Conservation (phyloP, 2,113 vertebrate genomes). For the Cephalopholis sonnerati region DNA sequence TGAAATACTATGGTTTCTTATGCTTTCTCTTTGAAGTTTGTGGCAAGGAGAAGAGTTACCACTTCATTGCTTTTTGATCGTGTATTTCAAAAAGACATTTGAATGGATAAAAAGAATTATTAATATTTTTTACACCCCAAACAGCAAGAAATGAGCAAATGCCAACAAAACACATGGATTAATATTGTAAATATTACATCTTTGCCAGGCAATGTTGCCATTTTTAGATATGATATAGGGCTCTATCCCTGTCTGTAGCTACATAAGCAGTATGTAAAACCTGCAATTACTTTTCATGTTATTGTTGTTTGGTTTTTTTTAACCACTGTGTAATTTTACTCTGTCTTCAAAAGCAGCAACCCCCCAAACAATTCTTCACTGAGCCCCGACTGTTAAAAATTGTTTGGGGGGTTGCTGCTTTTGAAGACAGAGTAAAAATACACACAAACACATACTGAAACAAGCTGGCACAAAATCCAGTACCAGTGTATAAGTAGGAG, state of each 20-base stretch:
- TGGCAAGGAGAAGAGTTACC: background rate
- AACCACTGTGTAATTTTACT: background rate
- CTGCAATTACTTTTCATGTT: background rate
- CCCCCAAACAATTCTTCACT: background rate
- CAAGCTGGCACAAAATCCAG: constrained; percentile 3
- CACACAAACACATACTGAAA: too few relatives aligned
- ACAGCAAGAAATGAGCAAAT: background rate
- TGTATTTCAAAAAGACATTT: constrained; percentile 5
- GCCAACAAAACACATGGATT: background rate
- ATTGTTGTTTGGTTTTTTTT: too few relatives aligned
- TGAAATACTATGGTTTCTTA: background rate
- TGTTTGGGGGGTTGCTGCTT: too few relatives aligned
- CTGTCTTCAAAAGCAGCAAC: background rate
- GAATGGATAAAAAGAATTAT: background rate
- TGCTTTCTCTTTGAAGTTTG: constrained; percentile 5
- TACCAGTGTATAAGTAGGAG: background rate
- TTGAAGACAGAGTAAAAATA: too few relatives aligned
- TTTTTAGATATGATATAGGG: background rate
- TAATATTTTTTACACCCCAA: background rate
- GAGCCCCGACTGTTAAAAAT: too few relatives aligned
- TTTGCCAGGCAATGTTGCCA: too few relatives aligned
- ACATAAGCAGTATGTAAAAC: constrained; percentile 3
- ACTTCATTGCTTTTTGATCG: background rate
- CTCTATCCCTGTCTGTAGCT: background rate
- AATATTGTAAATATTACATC: background rate